Evolutionary conservation across 2,888 invertebrate species (phyloP).

Genomic region (Drosophila putrida): DNA sequence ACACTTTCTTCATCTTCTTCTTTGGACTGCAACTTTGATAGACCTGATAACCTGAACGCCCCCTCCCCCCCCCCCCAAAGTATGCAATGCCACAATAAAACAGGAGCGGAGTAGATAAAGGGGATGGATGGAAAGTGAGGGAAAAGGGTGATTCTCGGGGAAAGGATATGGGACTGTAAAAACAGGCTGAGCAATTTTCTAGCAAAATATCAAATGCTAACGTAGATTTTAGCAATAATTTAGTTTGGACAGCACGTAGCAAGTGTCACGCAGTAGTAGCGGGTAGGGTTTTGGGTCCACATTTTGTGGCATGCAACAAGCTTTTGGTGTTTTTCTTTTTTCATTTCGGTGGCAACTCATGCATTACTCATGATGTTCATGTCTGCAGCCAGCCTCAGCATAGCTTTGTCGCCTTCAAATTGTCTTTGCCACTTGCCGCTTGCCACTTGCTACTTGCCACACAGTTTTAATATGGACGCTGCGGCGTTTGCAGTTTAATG

Average conservation of each 20-base stretch:
- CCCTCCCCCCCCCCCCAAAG: no score
- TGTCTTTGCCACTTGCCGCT: slow-evolving; percentile 47
- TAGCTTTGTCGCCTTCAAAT: slow-evolving; percentile 29
- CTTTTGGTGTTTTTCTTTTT: slow-evolving; percentile 20
- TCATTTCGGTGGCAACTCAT: slow-evolving; percentile 59
- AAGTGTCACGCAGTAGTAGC: slow-evolving; percentile 55
- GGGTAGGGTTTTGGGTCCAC: slow-evolving; percentile 11
- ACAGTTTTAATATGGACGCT: slow-evolving; percentile 66
- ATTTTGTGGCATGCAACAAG: slow-evolving; percentile 58
- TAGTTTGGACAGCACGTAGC: slow-evolving; percentile 72
- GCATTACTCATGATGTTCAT: slow-evolving; percentile 74
- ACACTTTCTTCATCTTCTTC: slow-evolving; percentile 14
- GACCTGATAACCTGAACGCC: slow-evolving; percentile 57
- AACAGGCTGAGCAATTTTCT: slow-evolving; percentile 43
- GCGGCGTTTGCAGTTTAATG: slow-evolving; percentile 71
- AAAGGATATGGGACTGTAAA: slow-evolving; percentile 21
- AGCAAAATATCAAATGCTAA: slow-evolving; percentile 41
- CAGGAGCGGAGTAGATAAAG: background rate
- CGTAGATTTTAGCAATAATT: slow-evolving; percentile 71
- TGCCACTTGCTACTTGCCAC: slow-evolving; percentile 30
- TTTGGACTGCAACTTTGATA: slow-evolving; percentile 71
- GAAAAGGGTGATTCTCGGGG: background rate
- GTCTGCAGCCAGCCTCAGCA: slow-evolving; percentile 15
- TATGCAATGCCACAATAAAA: slow-evolving; percentile 58
- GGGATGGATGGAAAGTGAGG: background rate